Percentiles rank a stretch among this genome's conserved stretches.
Conservation (phyloP, 37 sponge, comb jelly and placozoan species). For the Hormiphora californensis region DNA sequence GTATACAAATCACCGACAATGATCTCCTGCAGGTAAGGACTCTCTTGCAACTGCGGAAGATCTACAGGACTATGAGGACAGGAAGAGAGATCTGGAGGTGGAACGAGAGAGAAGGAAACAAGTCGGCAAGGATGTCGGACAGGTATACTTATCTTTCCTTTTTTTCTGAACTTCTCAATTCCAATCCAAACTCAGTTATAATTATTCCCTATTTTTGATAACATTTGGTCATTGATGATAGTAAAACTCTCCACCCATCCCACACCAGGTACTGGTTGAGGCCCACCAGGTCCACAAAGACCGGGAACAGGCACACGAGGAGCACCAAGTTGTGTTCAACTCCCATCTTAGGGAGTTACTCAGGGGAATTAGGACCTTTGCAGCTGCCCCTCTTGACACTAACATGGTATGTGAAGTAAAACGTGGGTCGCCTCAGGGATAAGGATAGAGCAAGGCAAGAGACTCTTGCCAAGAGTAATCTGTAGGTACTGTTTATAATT, state of each 20-base stretch:
- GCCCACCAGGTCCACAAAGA: neutral
- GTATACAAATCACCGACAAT: no score
- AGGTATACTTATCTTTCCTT: neutral
- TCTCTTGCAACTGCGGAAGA: constrained; percentile 37
- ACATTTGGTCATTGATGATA: no score
- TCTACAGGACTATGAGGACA: constrained; percentile 46
- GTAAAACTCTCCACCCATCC: neutral
- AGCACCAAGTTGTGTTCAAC: constrained; percentile 26
- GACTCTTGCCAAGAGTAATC: no score
- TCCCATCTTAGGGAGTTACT: neutral
- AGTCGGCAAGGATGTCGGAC: neutral
- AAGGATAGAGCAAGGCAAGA: no score
- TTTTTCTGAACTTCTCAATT: neutral
- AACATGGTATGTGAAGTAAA: no score
- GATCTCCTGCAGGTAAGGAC: neutral
- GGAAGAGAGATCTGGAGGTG: constrained; percentile 49
- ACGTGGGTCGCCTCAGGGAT: no score
- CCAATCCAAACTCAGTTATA: neutral
- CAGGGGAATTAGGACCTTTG: no score
- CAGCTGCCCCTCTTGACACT: no score
- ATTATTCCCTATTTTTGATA: no score
- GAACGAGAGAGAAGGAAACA: constrained; percentile 47
- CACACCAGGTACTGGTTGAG: neutral
- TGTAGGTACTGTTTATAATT: no score
- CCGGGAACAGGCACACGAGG: neutral